phyloP scores from a whole-genome alignment of 2,113 vertebrate species.

The Beaufortia kweichowensis region DNA sequence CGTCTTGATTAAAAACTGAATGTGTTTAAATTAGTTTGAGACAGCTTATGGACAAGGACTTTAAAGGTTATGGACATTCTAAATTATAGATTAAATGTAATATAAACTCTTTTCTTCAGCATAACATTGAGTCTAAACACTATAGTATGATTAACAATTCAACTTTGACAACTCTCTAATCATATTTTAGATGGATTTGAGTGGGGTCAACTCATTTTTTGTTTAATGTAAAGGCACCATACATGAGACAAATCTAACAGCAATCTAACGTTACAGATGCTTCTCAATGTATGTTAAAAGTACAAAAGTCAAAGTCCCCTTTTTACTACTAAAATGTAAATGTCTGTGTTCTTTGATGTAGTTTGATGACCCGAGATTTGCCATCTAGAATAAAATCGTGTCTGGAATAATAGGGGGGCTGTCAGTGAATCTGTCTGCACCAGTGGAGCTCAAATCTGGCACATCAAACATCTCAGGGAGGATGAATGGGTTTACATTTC shows the following conservation, averaged over 20 bases:
- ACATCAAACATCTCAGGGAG: slow-evolving; percentile 67
- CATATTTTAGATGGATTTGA: too few species aligned
- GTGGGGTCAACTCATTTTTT: too few species aligned
- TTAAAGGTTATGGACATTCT: neutral
- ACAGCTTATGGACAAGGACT: neutral
- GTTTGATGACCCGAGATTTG: slow-evolving; percentile 57
- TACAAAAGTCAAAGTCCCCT: neutral
- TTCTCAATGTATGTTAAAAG: neutral
- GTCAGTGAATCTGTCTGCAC: slow-evolving; percentile 49
- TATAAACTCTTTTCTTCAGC: neutral
- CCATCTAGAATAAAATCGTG: slow-evolving; percentile 54
- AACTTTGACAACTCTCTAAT: neutral
- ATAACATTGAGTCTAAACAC: neutral
- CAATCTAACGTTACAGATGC: neutral
- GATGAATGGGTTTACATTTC: slow-evolving; percentile 50
- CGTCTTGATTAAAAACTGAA: neutral
- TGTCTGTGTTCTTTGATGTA: slow-evolving; percentile 63
- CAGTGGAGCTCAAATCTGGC: slow-evolving; percentile 63
- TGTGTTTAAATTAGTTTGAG: neutral
- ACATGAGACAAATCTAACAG: neutral
- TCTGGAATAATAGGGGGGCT: slow-evolving; percentile 50
- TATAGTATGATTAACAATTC: neutral
- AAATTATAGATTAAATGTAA: neutral
- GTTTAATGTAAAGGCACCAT: neutral
- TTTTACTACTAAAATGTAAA: slow-evolving; percentile 34